These are phyloP conservation scores for Stomatorhinus walkeri DNA, from an alignment of 2,797 vertebrate species.

Conservation along the genomic window DNA sequence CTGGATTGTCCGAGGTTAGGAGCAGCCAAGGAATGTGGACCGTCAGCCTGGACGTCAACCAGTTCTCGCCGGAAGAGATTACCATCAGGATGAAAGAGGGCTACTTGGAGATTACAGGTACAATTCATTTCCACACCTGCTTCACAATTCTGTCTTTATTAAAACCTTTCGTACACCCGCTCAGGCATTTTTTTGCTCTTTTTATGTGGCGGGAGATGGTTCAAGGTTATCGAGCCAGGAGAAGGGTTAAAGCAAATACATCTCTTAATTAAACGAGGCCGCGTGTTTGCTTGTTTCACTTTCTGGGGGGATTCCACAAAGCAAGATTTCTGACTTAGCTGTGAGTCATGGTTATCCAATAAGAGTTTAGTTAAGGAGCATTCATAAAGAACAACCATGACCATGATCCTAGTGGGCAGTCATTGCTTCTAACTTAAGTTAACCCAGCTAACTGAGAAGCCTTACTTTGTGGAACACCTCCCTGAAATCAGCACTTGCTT, in stretches of 20 bases:
- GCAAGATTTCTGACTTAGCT: not conserved
- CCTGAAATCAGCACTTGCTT: conserved; percentile 24
- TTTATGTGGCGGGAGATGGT: not conserved
- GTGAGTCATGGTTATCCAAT: not conserved
- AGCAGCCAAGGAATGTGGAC: conserved; percentile 52
- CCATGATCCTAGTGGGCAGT: not conserved
- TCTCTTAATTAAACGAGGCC: not conserved
- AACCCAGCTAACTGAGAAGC: not conserved
- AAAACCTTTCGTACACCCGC: not conserved
- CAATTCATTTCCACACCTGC: not conserved
- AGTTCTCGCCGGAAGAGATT: conserved; percentile 60
- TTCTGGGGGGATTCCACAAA: not conserved
- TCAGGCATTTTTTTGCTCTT: not conserved
- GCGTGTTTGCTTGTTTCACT: not conserved
- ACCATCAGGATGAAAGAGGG: conserved; percentile 47
- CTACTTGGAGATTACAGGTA: conserved; percentile 63
- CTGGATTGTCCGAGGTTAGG: conserved; percentile 34
- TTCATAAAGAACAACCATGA: not conserved
- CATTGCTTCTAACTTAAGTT: not conserved
- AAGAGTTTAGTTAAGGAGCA: not conserved
- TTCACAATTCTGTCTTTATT: not conserved
- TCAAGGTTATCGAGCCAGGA: not conserved
- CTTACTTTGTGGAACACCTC: not conserved
- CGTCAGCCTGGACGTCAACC: conserved; percentile 60
- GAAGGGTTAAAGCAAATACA: not conserved